Percentiles rank a stretch among this genome's conserved stretches.
Conservation (phyloP, 2,113 vertebrate species). For the Tonatia bakeri region DNA sequence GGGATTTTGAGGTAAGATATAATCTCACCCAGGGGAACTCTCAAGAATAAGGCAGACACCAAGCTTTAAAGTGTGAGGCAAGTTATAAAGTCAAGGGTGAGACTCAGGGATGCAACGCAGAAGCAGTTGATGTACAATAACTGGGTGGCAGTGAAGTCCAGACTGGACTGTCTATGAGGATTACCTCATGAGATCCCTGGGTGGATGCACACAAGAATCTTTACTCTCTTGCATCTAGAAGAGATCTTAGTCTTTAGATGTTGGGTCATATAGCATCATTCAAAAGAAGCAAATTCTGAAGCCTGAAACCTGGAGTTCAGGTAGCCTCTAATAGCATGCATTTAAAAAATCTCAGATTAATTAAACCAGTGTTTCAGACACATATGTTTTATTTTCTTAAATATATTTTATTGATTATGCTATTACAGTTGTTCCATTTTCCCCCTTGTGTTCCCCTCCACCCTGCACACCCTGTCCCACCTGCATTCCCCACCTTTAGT, state of each 20-base stretch:
- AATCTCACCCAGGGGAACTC: background rate
- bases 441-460: too few relatives aligned
- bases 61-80: background rate
- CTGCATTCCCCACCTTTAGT: too few relatives aligned
- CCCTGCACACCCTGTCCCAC: too few relatives aligned
- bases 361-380: background rate
- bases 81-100: background rate
- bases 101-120: background rate
- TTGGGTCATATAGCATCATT: background rate
- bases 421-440: too few relatives aligned
- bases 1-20: background rate
- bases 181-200: background rate
- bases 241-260: background rate
- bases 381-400: background rate
- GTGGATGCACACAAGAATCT: background rate
- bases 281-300: background rate
- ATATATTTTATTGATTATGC: too few relatives aligned
- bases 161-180: background rate
- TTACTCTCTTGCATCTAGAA: background rate
- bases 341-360: background rate
- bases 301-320: background rate
- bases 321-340: background rate
- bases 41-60: background rate
- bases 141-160: background rate
- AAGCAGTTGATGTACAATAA: background rate